A percentile compares a stretch with the other conserved stretches of the same genome.
These are phyloP conservation scores for Cladopsammia gracilis DNA, from an alignment of 64 coral and sea anemone genomes.

Conservation along the genomic window DNA sequence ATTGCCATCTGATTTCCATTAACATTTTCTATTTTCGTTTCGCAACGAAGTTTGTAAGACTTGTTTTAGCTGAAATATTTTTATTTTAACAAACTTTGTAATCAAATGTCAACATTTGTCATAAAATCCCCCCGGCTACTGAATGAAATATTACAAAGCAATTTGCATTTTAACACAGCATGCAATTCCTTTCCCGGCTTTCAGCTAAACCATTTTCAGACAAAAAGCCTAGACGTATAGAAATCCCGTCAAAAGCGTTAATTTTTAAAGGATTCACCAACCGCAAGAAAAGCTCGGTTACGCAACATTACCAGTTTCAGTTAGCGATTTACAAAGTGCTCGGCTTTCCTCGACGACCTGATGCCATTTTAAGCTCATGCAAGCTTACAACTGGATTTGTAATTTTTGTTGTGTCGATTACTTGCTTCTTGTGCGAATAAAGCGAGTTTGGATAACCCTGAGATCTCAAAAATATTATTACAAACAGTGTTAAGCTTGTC, in stretches of 20 bases:
- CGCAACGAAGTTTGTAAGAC: too few relatives aligned
- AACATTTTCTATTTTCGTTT: too few relatives aligned
- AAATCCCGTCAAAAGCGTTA: not conserved
- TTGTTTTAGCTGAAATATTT: not conserved
- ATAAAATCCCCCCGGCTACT: not conserved
- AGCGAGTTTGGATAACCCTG: not conserved
- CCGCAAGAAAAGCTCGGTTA: too few relatives aligned
- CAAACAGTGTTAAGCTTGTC: not conserved
- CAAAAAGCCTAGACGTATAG: not conserved
- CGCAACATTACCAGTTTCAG: too few relatives aligned
- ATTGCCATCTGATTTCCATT: too few relatives aligned
- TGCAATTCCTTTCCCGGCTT: not conserved
- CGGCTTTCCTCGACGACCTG: too few relatives aligned
- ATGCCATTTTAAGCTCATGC: not conserved
- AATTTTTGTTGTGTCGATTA: not conserved
- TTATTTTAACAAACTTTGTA: not conserved
- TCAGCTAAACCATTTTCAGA: not conserved
- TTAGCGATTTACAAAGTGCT: too few relatives aligned
- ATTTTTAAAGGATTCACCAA: too few relatives aligned
- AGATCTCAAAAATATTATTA: not conserved
- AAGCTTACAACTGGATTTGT: not conserved
- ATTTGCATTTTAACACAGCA: not conserved
- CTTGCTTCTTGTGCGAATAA: not conserved
- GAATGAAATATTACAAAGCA: not conserved
- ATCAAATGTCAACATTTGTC: not conserved